Percentiles rank a stretch among this genome's conserved stretches.
Conservation (phyloP, 2,797 vertebrate genomes). For the Glyptemys insculpta region DNA sequence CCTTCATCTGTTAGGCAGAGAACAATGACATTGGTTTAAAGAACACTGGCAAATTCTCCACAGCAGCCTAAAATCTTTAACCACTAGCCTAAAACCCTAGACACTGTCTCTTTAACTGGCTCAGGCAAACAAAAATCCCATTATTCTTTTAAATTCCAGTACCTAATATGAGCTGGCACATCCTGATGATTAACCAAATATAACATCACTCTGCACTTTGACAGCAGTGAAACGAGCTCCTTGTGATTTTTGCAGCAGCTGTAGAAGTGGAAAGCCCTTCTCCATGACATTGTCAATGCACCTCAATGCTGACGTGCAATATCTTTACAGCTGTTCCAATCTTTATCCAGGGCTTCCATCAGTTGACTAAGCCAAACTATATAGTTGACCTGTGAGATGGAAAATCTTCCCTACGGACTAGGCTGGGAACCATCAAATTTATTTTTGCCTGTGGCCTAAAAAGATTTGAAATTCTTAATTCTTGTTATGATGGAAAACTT, state of each 20-base stretch:
- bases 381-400: not conserved
- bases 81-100: not conserved
- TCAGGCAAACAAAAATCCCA: fast-evolving
- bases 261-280: not conserved
- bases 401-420: not conserved
- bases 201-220: fast-evolving
- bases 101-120: not conserved
- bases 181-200: not conserved
- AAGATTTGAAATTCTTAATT: too few species aligned
- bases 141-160: not conserved
- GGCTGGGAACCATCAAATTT: not conserved
- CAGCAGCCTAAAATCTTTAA: not conserved
- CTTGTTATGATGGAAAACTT: not conserved
- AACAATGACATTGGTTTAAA: not conserved
- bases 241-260: slow-evolving; percentile 19
- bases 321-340: not conserved
- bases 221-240: not conserved
- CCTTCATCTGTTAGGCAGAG: not conserved
- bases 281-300: fast-evolving
- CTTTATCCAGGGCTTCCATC: not conserved
- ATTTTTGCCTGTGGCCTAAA: not conserved
- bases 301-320: not conserved
- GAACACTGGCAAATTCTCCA: not conserved
- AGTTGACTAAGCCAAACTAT: not conserved
- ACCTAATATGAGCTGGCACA: fast-evolving